phyloP scores from a whole-genome alignment of 37 sponge, comb jelly and placozoan species.

The Chondrosia reniformis region DNA sequence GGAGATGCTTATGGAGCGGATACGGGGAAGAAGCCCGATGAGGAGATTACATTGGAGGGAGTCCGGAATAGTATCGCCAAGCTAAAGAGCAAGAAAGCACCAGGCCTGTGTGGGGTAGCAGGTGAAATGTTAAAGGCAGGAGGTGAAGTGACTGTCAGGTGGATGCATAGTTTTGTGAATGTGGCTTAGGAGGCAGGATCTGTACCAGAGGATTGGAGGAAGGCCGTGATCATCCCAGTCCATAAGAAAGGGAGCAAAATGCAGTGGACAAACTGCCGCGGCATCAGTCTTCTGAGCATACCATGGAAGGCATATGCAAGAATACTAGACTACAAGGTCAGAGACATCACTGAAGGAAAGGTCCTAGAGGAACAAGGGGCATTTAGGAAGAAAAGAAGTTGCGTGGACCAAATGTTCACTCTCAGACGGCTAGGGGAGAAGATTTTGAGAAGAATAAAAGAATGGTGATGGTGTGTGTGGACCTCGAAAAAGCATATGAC shows the following conservation, averaged over 20 bases:
- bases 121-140: slow-evolving; percentile 8
- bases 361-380: slow-evolving; percentile 34
- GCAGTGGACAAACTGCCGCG: slow-evolving; percentile 6
- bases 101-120: slow-evolving; percentile 9
- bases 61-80: too few relatives aligned
- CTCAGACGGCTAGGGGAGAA: slow-evolving; percentile 9
- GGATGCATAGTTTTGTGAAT: too few relatives aligned
- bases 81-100: background rate
- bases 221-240: background rate
- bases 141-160: slow-evolving; percentile 1
- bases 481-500: slow-evolving; percentile 8
- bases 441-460: background rate
- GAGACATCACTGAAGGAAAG: background rate
- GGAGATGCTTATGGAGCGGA: background rate
- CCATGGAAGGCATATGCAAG: slow-evolving; percentile 20
- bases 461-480: background rate
- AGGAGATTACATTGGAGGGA: slow-evolving; percentile 1
- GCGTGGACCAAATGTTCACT: slow-evolving; percentile 24
- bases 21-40: background rate
- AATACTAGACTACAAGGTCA: background rate
- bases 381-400: slow-evolving; percentile 11
- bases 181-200: background rate
- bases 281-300: slow-evolving; percentile 9
- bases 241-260: slow-evolving; percentile 18
- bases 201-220: slow-evolving; percentile 9